These are phyloP conservation scores for Arctocebus calabarensis DNA, from an alignment of 2,797 vertebrate genomes.

Conservation along the genomic window DNA sequence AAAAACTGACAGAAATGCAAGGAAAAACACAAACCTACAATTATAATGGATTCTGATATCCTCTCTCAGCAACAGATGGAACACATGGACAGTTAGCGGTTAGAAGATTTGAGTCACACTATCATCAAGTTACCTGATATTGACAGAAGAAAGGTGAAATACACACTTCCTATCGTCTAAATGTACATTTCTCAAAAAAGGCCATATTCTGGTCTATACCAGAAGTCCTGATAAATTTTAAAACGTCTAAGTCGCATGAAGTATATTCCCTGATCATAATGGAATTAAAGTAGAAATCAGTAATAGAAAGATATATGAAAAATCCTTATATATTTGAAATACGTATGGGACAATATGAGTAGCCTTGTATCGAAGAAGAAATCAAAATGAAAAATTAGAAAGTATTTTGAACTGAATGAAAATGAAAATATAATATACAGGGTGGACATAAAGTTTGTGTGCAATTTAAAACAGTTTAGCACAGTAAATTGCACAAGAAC, in stretches of 20 bases:
- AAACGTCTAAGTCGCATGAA: not conserved
- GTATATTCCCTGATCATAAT: not conserved
- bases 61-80: not conserved
- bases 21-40: not conserved
- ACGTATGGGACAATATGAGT: not conserved
- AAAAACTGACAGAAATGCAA: not conserved
- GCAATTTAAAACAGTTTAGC: too few relatives aligned
- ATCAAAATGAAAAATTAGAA: not conserved
- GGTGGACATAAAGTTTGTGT: too few relatives aligned
- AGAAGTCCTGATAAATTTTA: not conserved
- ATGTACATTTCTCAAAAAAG: not conserved
- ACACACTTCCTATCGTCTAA: not conserved
- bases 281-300: not conserved
- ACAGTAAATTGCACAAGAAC: too few relatives aligned
- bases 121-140: not conserved
- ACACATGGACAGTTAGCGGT: not conserved
- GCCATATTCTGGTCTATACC: not conserved
- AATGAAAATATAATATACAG: not conserved
- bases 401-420: conserved; percentile 46
- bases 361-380: not conserved
- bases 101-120: not conserved
- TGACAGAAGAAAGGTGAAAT: not conserved
- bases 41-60: not conserved
- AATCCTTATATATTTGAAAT: not conserved
- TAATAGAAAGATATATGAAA: not conserved